Conservation (phyloP, 1,140 invertebrate genomes). For the Spodoptera frugiperda region DNA sequence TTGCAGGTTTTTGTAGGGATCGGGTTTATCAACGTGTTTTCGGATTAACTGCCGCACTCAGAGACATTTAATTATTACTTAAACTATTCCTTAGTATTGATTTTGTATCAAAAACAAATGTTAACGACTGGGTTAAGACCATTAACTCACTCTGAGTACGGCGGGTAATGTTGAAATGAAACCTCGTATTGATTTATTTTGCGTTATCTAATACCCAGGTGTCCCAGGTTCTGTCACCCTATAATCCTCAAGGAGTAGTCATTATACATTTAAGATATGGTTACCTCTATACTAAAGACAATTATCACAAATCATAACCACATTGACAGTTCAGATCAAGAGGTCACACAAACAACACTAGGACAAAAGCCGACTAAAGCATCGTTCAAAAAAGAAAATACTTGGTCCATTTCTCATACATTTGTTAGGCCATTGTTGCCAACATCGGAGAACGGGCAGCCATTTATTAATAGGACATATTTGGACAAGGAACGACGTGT, state of each 20-base stretch:
- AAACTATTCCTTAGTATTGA: no score
- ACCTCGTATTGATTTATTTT: no score
- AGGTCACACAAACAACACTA: neutral
- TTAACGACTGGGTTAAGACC: no score
- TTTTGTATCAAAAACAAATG: no score
- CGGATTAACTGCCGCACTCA: no score
- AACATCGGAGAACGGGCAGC: slow-evolving; percentile 51
- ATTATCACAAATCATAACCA: no score
- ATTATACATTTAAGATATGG: neutral
- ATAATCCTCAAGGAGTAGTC: neutral
- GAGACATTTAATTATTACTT: no score
- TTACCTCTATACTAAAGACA: no score
- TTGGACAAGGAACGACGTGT: slow-evolving; percentile 72
- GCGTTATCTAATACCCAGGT: neutral
- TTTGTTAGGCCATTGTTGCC: slow-evolving; percentile 70
- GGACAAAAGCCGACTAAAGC: neutral
- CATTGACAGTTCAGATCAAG: neutral
- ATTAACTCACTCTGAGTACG: no score
- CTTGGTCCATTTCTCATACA: slow-evolving; percentile 61
- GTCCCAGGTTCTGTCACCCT: no score
- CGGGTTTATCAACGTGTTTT: no score
- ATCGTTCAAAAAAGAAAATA: slow-evolving; percentile 57
- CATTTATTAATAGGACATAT: slow-evolving; percentile 81
- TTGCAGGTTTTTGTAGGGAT: neutral
- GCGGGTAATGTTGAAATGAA: no score